Percentiles rank a stretch among this genome's conserved stretches.
These are phyloP conservation scores for Eucriotettix oculatus DNA, from an alignment of 2,888 invertebrate species.

Conservation along the genomic window DNA sequence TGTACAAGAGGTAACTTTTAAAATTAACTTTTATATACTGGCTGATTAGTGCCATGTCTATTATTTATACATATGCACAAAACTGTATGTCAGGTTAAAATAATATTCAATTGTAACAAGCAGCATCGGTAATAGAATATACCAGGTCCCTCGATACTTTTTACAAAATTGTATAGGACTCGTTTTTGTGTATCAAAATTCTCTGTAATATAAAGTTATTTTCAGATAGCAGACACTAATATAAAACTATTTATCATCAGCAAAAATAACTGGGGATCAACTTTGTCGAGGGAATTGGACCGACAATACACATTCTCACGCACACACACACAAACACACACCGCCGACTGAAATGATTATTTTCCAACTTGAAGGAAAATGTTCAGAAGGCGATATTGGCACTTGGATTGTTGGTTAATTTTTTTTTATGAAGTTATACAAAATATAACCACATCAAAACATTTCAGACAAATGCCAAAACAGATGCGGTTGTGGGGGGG, in stretches of 20 bases:
- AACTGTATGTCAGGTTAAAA: constrained; percentile 1
- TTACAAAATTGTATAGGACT: background rate
- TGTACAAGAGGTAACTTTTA: background rate
- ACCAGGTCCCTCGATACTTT: constrained; percentile 4
- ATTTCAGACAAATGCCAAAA: no score
- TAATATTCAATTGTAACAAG: constrained; percentile 4
- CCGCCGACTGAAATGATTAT: background rate
- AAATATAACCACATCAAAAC: background rate
- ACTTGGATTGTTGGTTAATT: constrained; percentile 11
- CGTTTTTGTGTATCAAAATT: constrained; percentile 3
- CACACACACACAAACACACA: background rate
- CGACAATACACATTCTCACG: background rate
- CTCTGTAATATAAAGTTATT: constrained; percentile 1
- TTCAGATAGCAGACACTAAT: constrained; percentile 3
- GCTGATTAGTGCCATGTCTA: background rate
- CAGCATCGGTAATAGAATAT: constrained; percentile 5
- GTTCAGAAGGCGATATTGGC: constrained; percentile 13
- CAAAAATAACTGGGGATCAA: constrained; percentile 6
- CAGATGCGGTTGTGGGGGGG: no score
- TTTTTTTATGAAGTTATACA: background rate
- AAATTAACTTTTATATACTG: background rate
- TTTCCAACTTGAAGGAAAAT: background rate
- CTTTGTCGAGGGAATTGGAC: constrained; percentile 5
- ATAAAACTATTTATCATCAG: constrained; percentile 7
- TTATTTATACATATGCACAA: background rate